Percentiles rank a stretch among this genome's conserved stretches.
These are phyloP conservation scores for Graptemys geographica DNA, from an alignment of 2,797 vertebrate genomes.

Conservation along the genomic window DNA sequence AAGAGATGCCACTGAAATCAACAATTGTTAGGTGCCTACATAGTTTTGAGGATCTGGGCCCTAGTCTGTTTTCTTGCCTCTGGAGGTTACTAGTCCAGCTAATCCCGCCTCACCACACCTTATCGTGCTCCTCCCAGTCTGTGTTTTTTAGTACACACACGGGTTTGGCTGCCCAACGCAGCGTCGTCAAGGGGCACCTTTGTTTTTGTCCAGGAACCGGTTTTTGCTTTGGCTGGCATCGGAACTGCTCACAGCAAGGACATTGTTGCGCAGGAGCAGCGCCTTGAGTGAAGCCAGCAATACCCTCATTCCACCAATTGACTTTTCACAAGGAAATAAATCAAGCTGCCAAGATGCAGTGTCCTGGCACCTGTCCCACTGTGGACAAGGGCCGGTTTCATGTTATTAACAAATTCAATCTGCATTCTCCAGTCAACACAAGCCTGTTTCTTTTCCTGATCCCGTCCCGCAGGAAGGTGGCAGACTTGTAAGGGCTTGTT, in stretches of 20 bases:
- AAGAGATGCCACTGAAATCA: background rate
- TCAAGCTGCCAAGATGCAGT: background rate
- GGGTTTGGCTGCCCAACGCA: background rate
- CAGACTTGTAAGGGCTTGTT: background rate
- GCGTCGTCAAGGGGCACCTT: background rate
- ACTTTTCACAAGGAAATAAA: background rate
- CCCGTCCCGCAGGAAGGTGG: background rate
- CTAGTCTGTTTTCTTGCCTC: background rate
- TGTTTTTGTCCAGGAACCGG: background rate
- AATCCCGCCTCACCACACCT: background rate
- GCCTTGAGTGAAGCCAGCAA: background rate
- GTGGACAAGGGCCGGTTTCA: constrained; percentile 9
- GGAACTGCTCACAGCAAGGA: background rate
- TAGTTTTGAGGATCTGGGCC: background rate
- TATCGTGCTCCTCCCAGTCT: background rate
- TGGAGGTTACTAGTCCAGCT: background rate
- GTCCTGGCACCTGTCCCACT: background rate
- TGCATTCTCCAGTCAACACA: background rate
- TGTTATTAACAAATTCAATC: background rate
- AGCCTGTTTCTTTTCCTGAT: background rate
- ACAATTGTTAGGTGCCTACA: background rate
- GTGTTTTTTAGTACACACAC: background rate
- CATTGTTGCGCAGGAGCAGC: background rate
- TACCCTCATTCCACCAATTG: background rate
- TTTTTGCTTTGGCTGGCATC: background rate